A percentile compares a stretch with the other conserved stretches of the same genome.
phyloP scores from a whole-genome alignment of 2,888 invertebrate genomes.

The Leptura quadrifasciata region DNA sequence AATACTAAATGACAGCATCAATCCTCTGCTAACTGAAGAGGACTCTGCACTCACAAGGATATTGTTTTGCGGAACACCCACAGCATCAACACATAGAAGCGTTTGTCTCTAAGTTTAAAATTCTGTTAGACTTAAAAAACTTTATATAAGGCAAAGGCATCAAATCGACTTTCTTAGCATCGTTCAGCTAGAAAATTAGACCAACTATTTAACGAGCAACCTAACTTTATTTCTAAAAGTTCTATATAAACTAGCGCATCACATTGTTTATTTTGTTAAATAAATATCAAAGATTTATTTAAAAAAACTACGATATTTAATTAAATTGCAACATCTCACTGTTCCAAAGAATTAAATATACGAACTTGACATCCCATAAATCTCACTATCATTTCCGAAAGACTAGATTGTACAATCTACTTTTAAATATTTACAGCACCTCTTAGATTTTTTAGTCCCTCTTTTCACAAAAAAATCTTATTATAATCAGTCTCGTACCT shows the following conservation, averaged over 20 bases:
- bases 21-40: too few relatives aligned
- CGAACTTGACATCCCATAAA: not conserved
- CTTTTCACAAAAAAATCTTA: not conserved
- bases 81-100: too few relatives aligned
- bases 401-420: constrained; percentile 25
- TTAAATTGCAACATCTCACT: constrained; percentile 23
- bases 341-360: not conserved
- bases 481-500: not conserved
- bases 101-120: too few relatives aligned
- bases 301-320: constrained; percentile 30
- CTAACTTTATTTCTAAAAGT: constrained; percentile 20
- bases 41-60: too few relatives aligned
- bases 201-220: not conserved
- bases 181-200: not conserved
- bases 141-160: too few relatives aligned
- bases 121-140: too few relatives aligned
- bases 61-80: too few relatives aligned
- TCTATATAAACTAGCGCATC: constrained; percentile 28
- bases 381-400: constrained; percentile 12
- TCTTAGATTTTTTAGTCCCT: not conserved
- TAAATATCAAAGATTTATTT: not conserved
- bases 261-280: constrained; percentile 23
- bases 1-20: too few relatives aligned
- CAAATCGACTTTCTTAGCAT: too few relatives aligned
- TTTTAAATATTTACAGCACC: not conserved